Evolutionary conservation across 92 coral and sea anemone species (phyloP), one percentile per base, ranked within the genome.

Genomic region (Porites divaricata): DNA sequence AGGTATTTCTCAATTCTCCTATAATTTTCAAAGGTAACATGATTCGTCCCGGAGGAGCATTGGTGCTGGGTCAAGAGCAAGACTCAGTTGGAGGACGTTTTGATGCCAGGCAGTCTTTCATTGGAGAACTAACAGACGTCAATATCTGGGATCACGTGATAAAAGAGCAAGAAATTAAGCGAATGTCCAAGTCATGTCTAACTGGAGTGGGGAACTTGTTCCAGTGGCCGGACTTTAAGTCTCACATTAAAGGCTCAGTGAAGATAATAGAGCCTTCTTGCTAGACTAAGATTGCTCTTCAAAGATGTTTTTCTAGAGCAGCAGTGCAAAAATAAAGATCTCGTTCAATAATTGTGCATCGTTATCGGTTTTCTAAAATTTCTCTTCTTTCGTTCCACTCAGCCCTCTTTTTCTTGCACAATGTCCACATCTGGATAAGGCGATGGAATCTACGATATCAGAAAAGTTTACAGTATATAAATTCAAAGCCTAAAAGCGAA

Each of bases 11-110:
- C 45, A 35, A 35, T 35, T 35, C 45, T 35, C 6, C 45, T 21
- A 15, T 11, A 11, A 54, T 54, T 54, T 11, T 54, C 16, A 9
- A 9, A 79, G 84, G 84, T 24, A 23, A 64, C 28, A 54, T 63
- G 50, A 74, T 83, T 9, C 72, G 74, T 23, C 65, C 63, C 3
- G 87, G 74, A 8, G 87, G 87, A 6, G 28, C 14, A 50, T 20
- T 83, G 56, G 81, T 75, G 0, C 74, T 83, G 9, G 87, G 87
- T 8, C 87, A 83, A 15, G 80, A 83, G 16, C 87, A 83, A 83
- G 87, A 74, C 54, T 22, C 64, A 1, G 49, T 53, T 14, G 81
- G 67, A 74, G 87, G 74, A 50, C 9, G 21, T 14, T 83, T 83
- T 64, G 23, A 51, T 5, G 65, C 49, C 23, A 15, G 41, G 1